Conservation (phyloP, 2,797 vertebrate genomes). For the Picus viridis region DNA sequence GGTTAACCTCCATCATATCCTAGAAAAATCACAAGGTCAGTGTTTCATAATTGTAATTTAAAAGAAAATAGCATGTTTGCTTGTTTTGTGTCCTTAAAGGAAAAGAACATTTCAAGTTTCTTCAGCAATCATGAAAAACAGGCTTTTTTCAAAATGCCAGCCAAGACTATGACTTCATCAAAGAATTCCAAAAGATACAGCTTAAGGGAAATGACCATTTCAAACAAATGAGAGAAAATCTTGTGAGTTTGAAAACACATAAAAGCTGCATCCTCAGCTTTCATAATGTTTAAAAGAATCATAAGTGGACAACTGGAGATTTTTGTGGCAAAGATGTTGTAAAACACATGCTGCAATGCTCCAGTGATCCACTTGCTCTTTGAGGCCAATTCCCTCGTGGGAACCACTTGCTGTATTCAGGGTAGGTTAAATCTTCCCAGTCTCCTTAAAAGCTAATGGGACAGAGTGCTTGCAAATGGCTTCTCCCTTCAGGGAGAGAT, state of each 20-base stretch:
- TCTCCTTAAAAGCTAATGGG: constrained; percentile 31
- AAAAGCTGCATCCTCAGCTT: not conserved
- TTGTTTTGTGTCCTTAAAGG: not conserved
- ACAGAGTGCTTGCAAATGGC: not conserved
- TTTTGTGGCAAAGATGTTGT: not conserved
- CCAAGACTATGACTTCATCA: not conserved
- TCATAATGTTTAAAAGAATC: not conserved
- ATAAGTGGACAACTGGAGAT: not conserved
- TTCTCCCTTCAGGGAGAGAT: not conserved
- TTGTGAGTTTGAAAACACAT: not conserved
- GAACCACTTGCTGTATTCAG: not conserved
- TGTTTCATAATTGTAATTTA: not conserved
- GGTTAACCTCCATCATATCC: not conserved
- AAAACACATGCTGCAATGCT: not conserved
- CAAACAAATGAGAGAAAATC: not conserved
- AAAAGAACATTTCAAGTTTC: not conserved
- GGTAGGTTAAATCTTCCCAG: not conserved
- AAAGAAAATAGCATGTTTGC: not conserved
- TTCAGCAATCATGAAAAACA: not conserved
- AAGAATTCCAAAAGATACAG: not conserved
- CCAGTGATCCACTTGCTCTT: not conserved
- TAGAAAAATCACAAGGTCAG: not conserved
- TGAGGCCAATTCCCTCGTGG: not conserved
- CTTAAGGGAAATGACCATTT: not conserved
- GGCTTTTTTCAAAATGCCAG: not conserved